Percentiles rank a stretch among this genome's conserved stretches.
phyloP scores from a whole-genome alignment of 35 echinoderm and acorn worm genomes.

The Ophiothrix spiculata region DNA sequence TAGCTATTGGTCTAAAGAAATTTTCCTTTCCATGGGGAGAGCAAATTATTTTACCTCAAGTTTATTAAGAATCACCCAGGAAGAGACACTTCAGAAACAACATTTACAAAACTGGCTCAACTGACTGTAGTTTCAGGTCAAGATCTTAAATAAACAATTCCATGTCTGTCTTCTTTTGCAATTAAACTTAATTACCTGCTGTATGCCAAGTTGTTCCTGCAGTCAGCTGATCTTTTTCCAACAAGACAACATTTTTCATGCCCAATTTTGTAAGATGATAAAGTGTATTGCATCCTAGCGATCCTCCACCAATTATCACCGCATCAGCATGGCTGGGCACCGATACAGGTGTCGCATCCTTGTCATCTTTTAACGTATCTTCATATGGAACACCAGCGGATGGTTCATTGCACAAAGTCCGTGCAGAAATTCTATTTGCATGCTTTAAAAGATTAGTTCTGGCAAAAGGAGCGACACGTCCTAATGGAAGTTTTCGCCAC shows the following conservation, averaged over 20 bases:
- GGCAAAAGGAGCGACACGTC: background rate
- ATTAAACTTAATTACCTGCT: slow-evolving; percentile 85
- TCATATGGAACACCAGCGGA: slow-evolving; percentile 6
- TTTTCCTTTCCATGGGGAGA: too few relatives aligned
- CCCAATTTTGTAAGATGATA: slow-evolving; percentile 93
- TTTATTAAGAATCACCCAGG: too few relatives aligned
- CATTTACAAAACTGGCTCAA: too few relatives aligned
- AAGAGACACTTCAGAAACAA: too few relatives aligned
- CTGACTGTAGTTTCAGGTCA: too few relatives aligned
- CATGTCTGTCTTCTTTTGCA: too few relatives aligned
- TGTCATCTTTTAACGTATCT: background rate
- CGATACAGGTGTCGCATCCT: slow-evolving; percentile 10
- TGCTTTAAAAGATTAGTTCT: background rate
- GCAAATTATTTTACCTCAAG: too few relatives aligned
- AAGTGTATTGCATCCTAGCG: slow-evolving; percentile 76
- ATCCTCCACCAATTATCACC: slow-evolving; percentile 87
- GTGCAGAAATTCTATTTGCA: background rate
- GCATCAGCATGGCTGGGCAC: slow-evolving; percentile 65
- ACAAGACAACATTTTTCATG: slow-evolving; percentile 67
- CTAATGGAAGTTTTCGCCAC: background rate
- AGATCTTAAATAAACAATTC: too few relatives aligned
- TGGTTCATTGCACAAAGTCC: background rate
- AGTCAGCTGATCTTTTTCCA: slow-evolving; percentile 91
- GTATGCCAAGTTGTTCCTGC: slow-evolving; percentile 97
- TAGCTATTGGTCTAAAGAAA: too few relatives aligned